Base-by-base conservation (phyloP, 2,113 vertebrate genomes). In the Gnathonemus longibarbis region DNA sequence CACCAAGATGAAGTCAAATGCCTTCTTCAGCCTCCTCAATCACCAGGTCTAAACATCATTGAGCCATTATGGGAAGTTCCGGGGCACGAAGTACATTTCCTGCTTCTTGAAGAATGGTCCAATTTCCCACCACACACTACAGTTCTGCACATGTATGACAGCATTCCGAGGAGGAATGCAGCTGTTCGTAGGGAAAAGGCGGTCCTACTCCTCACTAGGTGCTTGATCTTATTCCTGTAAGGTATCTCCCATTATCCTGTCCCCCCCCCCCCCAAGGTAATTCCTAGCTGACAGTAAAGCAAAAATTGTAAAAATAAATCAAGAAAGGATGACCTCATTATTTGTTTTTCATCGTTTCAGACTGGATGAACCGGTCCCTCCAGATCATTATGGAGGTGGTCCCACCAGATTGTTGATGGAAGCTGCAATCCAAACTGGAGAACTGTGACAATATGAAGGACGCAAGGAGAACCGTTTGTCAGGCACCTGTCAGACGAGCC, bases 321-420 rank as follows among this genome's bases (percentile, higher is more conserved):
- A 42, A 7, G 19, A 19, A 39, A 19, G 6, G 49, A 21, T 90
- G 35, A 62, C 21, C 31, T 42, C 53, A 31, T 6, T 88, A 90
- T 24, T 92, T 91, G 95, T 91, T 93, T 91, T 70, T 31, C 62
- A 0, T 91, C 89, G 94, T 95, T 94, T 80, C 95, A 99, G 98
- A 96, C 27, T 95, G 62, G 27, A 84, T 96, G 91, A 98, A 97
- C 90, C 92, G 92, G 94, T 93, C 94, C 42, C 83, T 98, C 93
- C 98, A 99, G 94, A 97, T 99, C 93, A 92, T 99, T 90, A 92
- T 99, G 94, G 95, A 98, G 94, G 98, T 99, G 8, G 90, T 97
- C 89, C 98, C 98, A 74, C 89, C 96, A 84, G 97, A 98, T 85
- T 83, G 93, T 10, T 94, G 90, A 93, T 45, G 27, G 27, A 39